Conservation (phyloP, 2,113 vertebrate genomes). For the Urocynchramus pylzowi region DNA sequence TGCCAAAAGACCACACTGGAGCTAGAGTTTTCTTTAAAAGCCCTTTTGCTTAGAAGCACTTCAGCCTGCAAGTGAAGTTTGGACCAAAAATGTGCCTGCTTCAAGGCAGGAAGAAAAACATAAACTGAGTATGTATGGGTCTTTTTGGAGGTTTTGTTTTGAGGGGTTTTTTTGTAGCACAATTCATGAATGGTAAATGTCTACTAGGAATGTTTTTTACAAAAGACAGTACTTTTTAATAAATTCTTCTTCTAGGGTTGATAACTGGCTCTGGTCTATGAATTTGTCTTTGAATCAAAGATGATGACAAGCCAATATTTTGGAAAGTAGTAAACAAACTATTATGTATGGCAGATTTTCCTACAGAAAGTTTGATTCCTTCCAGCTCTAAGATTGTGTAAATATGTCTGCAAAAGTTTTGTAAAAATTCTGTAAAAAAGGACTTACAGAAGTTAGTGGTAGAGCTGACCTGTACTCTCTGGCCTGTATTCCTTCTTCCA, state of each 20-base stretch:
- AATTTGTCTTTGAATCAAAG: neutral
- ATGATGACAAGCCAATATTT: neutral
- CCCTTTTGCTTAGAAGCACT: neutral
- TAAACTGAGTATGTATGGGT: neutral
- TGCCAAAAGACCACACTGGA: constrained; percentile 23
- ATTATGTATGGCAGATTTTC: neutral
- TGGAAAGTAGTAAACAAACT: neutral
- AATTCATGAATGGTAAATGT: neutral
- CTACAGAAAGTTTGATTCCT: neutral
- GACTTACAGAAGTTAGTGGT: neutral
- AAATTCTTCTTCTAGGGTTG: neutral
- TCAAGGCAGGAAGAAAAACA: neutral
- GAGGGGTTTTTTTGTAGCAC: neutral
- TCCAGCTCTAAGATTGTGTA: neutral
- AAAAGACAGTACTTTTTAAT: neutral
- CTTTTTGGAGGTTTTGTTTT: neutral
- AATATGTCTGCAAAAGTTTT: neutral
- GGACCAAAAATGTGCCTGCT: neutral
- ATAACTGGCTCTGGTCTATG: neutral
- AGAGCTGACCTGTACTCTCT: neutral
- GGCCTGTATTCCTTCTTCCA: neutral
- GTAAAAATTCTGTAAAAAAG: neutral
- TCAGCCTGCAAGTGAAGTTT: neutral
- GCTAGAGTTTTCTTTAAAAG: neutral
- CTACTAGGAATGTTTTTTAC: neutral